Base-by-base conservation (phyloP, 1,140 invertebrate species). In the Dreissena polymorpha region DNA sequence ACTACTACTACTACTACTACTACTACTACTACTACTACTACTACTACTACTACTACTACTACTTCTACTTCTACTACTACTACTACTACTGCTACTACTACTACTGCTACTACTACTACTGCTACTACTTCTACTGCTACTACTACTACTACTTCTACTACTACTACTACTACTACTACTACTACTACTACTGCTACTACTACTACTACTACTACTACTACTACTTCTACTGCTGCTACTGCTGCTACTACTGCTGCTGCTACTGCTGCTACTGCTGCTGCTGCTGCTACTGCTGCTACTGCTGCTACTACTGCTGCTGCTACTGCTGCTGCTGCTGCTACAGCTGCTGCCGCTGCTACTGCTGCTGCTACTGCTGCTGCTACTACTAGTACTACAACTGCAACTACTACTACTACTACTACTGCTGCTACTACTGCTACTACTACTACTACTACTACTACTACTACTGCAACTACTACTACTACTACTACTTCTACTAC, bases 171-270 rank as follows among this genome's bases (percentile, higher is more conserved):
- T 75, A 21, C 14, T 29, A 51, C 39, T 55, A 14, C 27, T 53
- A 13, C 72, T 75, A 25, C 55, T 53, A 27, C 72, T 21, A n/a
- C 55, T n/a, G n/a, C 39, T 55, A 16, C 18, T 53, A 18, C 25
- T 68, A 23, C 65, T 68, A 68, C 65, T 68, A 23, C 65, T 68
- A 68, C 65, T 68, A 23, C 65, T 68, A 68, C 65, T 68, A 23
- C 70, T 23, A 51, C 70, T 73, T 51, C 0, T 73, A 51, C 70
- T 73, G 53, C 70, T 73, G 39, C 70, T 73, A 51, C 70, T 73
- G 39, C 50, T 73, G 39, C 70, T 72, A 50, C 70, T 72, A 50
- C 70, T 72, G 25, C 65, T 68, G 25, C 65, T 68, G 25, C 65
- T 68, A 68, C 65, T 68, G 25, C 65, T 68, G 25, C 65, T 68